Conservation (phyloP, 2,797 vertebrate species). For the Lithobates pipiens region DNA sequence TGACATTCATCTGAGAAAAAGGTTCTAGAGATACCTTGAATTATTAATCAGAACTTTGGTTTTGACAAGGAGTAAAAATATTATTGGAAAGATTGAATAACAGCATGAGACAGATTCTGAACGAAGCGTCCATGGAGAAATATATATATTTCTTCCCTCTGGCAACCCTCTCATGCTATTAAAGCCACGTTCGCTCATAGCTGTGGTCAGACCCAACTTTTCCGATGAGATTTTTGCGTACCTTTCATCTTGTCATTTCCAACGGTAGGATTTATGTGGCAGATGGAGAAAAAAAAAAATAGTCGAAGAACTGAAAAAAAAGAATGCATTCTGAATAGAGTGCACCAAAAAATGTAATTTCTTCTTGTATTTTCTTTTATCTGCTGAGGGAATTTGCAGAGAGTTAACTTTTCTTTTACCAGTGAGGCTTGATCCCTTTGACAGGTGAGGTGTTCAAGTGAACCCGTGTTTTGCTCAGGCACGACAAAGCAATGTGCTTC, state of each 20-base stretch:
- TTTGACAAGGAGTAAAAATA: slow-evolving; percentile 56
- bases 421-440: neutral
- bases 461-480: neutral
- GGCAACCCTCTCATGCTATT: slow-evolving; percentile 54
- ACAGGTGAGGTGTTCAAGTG: neutral
- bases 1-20: slow-evolving; percentile 24
- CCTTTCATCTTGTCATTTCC: slow-evolving; percentile 62
- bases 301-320: slow-evolving; percentile 47
- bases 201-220: slow-evolving; percentile 60
- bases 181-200: slow-evolving; percentile 46
- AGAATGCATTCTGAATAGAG: slow-evolving; percentile 55
- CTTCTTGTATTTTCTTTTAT: slow-evolving; percentile 41
- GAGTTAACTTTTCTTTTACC: slow-evolving; percentile 19
- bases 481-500: too few species aligned
- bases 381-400: slow-evolving; percentile 20
- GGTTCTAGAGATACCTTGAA: slow-evolving; percentile 38
- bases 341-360: slow-evolving; percentile 42
- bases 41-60: slow-evolving; percentile 47
- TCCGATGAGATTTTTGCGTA: slow-evolving; percentile 51
- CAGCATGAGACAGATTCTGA: slow-evolving; percentile 52
- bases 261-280: slow-evolving; percentile 59
- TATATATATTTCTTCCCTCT: slow-evolving; percentile 55
- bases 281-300: slow-evolving; percentile 43
- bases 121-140: slow-evolving; percentile 45
- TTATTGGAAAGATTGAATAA: slow-evolving; percentile 53